A percentile compares a stretch with the other conserved stretches of the same genome.
Conservation (phyloP, 2,888 invertebrate genomes). For the Crocallis elinguaria region DNA sequence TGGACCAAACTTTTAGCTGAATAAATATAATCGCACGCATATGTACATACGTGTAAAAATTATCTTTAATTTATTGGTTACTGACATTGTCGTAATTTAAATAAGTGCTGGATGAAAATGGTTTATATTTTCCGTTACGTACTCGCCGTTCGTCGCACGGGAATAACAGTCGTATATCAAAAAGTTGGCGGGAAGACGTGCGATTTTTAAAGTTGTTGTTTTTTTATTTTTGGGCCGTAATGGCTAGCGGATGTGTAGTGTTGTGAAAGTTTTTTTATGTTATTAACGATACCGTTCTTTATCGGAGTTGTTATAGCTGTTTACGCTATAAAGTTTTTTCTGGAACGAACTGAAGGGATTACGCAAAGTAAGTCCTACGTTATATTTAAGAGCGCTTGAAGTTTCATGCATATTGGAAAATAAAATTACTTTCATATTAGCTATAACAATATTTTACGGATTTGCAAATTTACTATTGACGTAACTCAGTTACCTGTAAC, state of each 20-base stretch:
- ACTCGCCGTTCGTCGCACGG: conserved; percentile 38
- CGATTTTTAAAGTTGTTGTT: conserved; percentile 43
- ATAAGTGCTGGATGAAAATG: conserved; percentile 22
- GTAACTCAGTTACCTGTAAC: background rate
- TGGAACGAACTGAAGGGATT: conserved; percentile 38
- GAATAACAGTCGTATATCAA: conserved; percentile 61
- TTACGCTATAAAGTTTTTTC: conserved; percentile 55
- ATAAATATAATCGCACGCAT: conserved; percentile 19
- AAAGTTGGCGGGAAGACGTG: conserved; percentile 68
- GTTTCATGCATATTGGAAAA: no score
- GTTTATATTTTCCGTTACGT: conserved; percentile 21
- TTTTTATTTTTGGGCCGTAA: conserved; percentile 32
- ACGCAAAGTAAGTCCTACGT: conserved; percentile 49
- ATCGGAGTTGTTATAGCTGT: conserved; percentile 57
- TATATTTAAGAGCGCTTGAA: no score
- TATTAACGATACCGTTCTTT: conserved; percentile 58
- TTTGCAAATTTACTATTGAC: background rate
- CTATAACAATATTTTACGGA: no score
- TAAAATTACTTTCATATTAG: no score
- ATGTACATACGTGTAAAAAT: conserved; percentile 7
- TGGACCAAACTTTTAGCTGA: conserved; percentile 26
- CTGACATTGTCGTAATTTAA: conserved; percentile 30
- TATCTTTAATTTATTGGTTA: conserved; percentile 17
- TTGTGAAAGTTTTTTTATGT: conserved; percentile 71
- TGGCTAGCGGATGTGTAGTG: conserved; percentile 67